These are phyloP conservation scores for Pogonus chalceus DNA, from an alignment of 1,140 invertebrate genomes.

Conservation along the genomic window DNA sequence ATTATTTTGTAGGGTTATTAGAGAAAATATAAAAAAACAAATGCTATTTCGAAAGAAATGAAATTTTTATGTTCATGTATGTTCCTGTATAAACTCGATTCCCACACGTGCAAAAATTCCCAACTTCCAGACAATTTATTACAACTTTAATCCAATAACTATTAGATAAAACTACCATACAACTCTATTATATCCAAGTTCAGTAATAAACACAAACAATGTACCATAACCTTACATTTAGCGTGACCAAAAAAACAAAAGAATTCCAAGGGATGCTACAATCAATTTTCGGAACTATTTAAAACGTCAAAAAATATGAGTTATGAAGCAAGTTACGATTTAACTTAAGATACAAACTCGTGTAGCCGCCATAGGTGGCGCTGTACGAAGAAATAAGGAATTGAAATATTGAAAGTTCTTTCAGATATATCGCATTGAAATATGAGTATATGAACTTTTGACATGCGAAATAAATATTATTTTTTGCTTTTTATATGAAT, in stretches of 20 bases:
- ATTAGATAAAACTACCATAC: too few relatives aligned
- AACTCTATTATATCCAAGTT: too few relatives aligned
- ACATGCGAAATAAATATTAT: not conserved
- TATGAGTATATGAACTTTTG: not conserved
- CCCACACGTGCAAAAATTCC: too few relatives aligned
- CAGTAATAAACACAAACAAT: not conserved
- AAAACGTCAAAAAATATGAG: not conserved
- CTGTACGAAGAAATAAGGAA: not conserved
- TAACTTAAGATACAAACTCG: not conserved
- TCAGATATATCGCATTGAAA: not conserved
- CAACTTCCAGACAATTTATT: too few relatives aligned
- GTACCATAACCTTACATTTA: not conserved
- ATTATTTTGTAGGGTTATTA: too few relatives aligned
- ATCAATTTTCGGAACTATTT: not conserved
- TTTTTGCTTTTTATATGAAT: too few relatives aligned
- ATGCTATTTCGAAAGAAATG: too few relatives aligned
- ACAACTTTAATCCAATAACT: too few relatives aligned
- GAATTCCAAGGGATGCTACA: not conserved
- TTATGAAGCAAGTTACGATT: not conserved
- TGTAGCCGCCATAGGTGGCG: not conserved
- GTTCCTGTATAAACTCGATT: too few relatives aligned
- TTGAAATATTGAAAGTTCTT: not conserved
- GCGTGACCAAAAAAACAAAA: not conserved
- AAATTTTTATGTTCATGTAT: too few relatives aligned
- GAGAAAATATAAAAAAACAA: too few relatives aligned